Evolutionary conservation across 2,113 vertebrate species (phyloP), one percentile per base, ranked within the genome.

Genomic region (Esox niger): DNA sequence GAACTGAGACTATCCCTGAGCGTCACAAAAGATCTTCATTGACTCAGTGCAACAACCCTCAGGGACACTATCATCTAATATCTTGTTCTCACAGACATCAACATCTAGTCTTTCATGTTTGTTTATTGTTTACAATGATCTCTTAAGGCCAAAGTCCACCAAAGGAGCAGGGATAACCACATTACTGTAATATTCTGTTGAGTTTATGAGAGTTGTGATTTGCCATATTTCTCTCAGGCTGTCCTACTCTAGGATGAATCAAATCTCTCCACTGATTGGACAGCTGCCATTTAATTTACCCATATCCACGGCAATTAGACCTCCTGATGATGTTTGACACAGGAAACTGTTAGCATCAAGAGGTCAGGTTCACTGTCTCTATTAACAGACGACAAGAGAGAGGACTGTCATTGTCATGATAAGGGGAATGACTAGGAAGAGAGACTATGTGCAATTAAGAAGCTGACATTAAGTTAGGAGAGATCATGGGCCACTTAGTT

Each of bases 1-100:
- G 69, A 70, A 68, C 68, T 77, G 54, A 38, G 65, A 47, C 23
- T 70, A 55, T 68, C 20, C 27, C 27, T 35, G 20, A n/a, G 30
- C 21, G 20, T 15, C 7, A 61, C 31, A 21, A n/a, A 5, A 54
- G 49, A 54, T 61, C n/a, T 20, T 26, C 20, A 17, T 21, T 35
- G 32, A 35, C 20, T 35, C 59, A 61, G 27, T 30, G 5, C 6
- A 29, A 59, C 26, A n/a, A 6, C 21, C 47, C 21, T n/a, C 11
- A 23, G 2, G 47, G 47, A n/a, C 47, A 52, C 20, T 43, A 15
- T 43, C 38, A 43, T 43, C 13, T 29, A 27, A 2, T 29, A 57
- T 29, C n/a, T n/a, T 27, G 1, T 15, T 25, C 26, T 57, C 26
- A 57, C 11, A 15, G 55, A 57, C 25, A 15, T 57, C 25, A 27